Base-by-base conservation (phyloP, 2,888 invertebrate species). In the Drosophila suboccidentalis region DNA sequence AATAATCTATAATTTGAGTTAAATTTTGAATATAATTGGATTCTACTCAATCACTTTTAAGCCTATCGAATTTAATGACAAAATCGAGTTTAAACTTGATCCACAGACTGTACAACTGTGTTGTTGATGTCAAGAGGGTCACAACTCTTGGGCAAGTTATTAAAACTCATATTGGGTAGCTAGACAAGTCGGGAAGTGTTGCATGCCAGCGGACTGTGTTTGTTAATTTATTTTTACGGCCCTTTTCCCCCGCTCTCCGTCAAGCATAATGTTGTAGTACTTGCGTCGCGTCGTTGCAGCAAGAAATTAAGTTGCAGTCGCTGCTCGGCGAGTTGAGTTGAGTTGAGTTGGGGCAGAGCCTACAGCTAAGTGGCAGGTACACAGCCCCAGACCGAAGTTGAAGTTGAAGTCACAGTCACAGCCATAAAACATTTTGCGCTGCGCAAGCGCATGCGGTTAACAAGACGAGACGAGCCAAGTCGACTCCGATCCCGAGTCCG, bases 301-400 rank as follows among this genome's bases (percentile, higher is more conserved):
- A 47, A 79, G 80, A 85, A 82, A 85, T 85, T 79, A 81, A 77
- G 82, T 82, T 85, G 82, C 76, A 73, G 80, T 74, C n/a, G 67
- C 72, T 26, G 73, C 54, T 39, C 54, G 55, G 58, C 49, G 64
- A 47, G 49, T 19, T 34, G 44, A n/a, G 32, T n/a, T n/a, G n/a
- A n/a, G n/a, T 22, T 22, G 64, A 47, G 49, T 19, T 34, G 44
- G 11, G 32, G 58, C 53, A 44, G 36, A 41, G 71, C 69, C 68
- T 68, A 47, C 70, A 76, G 78, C 80, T 78, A 80, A 82, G 66
- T 82, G 82, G 82, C 78, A 80, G 82, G 85, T 83, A 85, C 82
- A 82, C 65, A 78, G 71, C 51, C 53, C 44, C 64, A 61, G 67
- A 71, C 63, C 50, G 72, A 58, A 58, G 49, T 43, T 54, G 72